Percentiles rank a stretch among this genome's conserved stretches.
Evolutionary conservation across 2,113 vertebrate species (phyloP).

Genomic region (Ceyx margarethae): DNA sequence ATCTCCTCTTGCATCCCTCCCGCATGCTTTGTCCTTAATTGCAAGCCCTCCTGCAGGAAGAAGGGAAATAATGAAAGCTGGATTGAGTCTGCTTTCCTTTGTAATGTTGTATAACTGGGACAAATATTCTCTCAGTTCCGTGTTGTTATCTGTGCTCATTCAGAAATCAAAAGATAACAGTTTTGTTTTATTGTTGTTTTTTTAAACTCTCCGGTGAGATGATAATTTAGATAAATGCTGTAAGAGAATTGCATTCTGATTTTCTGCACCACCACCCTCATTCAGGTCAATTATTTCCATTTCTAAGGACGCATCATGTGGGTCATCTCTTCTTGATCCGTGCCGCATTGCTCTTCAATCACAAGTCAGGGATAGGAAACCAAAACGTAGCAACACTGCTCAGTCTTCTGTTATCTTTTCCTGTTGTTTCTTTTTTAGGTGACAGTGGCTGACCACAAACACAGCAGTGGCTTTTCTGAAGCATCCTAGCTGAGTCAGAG

Average conservation of each 20-base stretch:
- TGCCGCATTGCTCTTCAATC: background rate
- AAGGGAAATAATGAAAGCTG: conserved; percentile 11
- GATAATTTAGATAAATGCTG: conserved; percentile 21
- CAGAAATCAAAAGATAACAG: conserved; percentile 31
- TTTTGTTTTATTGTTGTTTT: background rate
- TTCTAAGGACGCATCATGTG: background rate
- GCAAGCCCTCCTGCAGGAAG: conserved; percentile 30
- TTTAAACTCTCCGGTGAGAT: conserved; percentile 14
- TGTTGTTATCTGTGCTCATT: conserved; percentile 8
- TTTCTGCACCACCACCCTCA: background rate
- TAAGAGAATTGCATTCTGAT: background rate
- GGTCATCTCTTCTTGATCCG: background rate
- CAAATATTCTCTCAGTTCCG: background rate
- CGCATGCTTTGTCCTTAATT: conserved; percentile 10
- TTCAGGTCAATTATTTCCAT: conserved; percentile 14
- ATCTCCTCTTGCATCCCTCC: background rate
- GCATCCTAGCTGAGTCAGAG: background rate
- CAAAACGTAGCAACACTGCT: background rate
- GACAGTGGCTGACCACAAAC: background rate
- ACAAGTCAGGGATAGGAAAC: background rate
- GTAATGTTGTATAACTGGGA: background rate
- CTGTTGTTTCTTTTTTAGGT: conserved; percentile 57
- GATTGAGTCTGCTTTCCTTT: conserved; percentile 39
- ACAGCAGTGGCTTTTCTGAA: background rate
- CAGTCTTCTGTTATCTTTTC: background rate